These are phyloP conservation scores for Colistium nudipinnis DNA, from an alignment of 2,113 vertebrate species.

Conservation along the genomic window DNA sequence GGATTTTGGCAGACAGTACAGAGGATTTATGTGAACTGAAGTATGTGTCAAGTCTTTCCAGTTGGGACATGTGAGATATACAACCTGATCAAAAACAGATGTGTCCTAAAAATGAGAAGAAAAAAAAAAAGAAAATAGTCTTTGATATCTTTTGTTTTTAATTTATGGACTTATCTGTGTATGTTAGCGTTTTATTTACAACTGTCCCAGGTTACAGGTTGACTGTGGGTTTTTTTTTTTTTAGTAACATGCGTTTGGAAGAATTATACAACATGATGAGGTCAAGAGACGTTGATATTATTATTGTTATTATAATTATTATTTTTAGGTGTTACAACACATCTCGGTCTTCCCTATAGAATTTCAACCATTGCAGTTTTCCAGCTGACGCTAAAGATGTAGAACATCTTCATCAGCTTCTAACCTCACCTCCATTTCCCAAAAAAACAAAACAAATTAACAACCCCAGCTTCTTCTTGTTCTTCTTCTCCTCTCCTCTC, in stretches of 20 bases:
- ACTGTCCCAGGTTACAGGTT: neutral
- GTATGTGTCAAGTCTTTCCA: constrained; percentile 53
- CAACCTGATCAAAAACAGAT: constrained; percentile 48
- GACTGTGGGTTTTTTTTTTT: constrained; percentile 14
- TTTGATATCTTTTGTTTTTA: constrained; percentile 32
- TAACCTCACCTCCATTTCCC: constrained; percentile 13
- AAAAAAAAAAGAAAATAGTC: neutral
- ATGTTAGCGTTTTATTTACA: constrained; percentile 45
- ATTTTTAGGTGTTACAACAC: constrained; percentile 41
- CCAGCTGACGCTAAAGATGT: constrained; percentile 3
- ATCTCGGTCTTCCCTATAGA: constrained; percentile 35
- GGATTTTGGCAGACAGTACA: constrained; percentile 37
- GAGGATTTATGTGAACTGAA: constrained; percentile 48
- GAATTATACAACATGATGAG: constrained; percentile 15
- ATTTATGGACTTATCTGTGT: constrained; percentile 32
- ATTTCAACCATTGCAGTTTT: constrained; percentile 24
- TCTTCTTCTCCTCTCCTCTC: too few species aligned
- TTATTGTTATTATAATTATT: neutral
- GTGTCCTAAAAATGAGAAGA: constrained; percentile 19
- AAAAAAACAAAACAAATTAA: neutral
- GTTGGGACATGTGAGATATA: constrained; percentile 30
- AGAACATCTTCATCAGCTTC: neutral
- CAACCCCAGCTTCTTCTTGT: too few species aligned
- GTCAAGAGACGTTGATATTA: neutral
- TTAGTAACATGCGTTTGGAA: constrained; percentile 43